phyloP scores from a whole-genome alignment of 2,797 vertebrate species.

The Myotis myotis region DNA sequence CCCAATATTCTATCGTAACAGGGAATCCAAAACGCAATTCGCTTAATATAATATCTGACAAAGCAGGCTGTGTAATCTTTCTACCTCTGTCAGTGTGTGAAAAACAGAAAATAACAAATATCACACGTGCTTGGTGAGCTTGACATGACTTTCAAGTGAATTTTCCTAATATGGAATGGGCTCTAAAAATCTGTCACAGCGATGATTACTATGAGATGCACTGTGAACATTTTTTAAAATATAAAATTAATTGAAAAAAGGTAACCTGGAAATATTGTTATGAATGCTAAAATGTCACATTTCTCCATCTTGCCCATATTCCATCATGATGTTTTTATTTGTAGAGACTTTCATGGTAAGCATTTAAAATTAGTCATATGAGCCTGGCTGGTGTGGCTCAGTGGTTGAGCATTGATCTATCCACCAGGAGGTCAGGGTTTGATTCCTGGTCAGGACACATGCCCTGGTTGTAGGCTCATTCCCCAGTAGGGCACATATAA shows the following conservation, averaged over 20 bases:
- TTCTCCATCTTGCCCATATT: not conserved
- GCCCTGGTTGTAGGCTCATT: too few species aligned
- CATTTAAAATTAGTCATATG: not conserved
- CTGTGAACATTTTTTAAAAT: not conserved
- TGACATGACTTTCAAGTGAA: not conserved
- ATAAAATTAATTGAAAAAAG: not conserved
- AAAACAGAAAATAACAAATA: not conserved
- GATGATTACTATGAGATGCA: not conserved
- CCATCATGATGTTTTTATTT: not conserved
- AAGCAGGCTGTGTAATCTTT: not conserved
- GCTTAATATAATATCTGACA: not conserved
- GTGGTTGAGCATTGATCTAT: too few species aligned
- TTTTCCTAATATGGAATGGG: not conserved
- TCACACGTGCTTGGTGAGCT: not conserved
- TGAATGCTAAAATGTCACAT: not conserved
- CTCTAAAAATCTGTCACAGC: conserved; percentile 6
- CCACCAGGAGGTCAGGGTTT: too few species aligned
- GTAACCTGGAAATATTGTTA: not conserved
- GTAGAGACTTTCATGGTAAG: not conserved
- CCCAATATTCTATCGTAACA: not conserved
- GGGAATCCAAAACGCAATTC: not conserved
- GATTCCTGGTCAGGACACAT: too few species aligned
- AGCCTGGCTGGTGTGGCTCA: too few species aligned
- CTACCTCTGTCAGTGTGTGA: not conserved
- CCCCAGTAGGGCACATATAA: too few species aligned